These are phyloP conservation scores for Parotia lawesii DNA, from an alignment of 2,113 vertebrate species.

Conservation along the genomic window DNA sequence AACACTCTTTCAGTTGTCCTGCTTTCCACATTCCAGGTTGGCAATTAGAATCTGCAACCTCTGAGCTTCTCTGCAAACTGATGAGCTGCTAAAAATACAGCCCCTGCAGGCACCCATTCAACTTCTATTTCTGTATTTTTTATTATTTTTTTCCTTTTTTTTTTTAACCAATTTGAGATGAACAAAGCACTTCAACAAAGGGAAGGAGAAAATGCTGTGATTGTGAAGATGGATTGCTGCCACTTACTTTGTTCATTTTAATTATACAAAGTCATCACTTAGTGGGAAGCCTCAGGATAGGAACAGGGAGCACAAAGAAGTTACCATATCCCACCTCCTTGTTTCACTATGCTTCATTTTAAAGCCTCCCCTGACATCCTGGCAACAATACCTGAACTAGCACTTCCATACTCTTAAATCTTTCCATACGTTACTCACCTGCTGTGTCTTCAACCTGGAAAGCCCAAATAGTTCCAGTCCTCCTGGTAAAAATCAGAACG, in stretches of 20 bases:
- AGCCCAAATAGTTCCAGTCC: background rate
- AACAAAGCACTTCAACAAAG: constrained; percentile 76
- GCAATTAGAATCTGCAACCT: constrained; percentile 75
- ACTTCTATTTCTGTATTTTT: constrained; percentile 77
- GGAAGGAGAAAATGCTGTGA: constrained; percentile 61
- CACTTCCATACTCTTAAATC: background rate
- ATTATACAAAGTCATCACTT: constrained; percentile 73
- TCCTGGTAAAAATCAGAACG: background rate
- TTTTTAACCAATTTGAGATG: constrained; percentile 60
- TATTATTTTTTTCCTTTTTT: constrained; percentile 47
- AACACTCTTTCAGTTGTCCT: background rate
- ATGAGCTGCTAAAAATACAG: constrained; percentile 79
- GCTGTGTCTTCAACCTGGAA: background rate
- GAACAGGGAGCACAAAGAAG: background rate
- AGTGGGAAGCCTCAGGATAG: constrained; percentile 45
- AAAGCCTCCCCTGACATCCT: constrained; percentile 1
- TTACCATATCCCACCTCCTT: background rate
- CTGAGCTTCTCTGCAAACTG: constrained; percentile 66
- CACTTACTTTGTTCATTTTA: constrained; percentile 70
- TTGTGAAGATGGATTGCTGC: constrained; percentile 57
- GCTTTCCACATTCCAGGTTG: constrained; percentile 52
- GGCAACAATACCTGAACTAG: background rate
- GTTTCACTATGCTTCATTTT: constrained; percentile 32
- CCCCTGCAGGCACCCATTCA: constrained; percentile 70
- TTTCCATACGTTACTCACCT: background rate